Percentiles rank a stretch among this genome's conserved stretches.
phyloP scores from a whole-genome alignment of 2,888 invertebrate genomes.

The Onchidella celtica region DNA sequence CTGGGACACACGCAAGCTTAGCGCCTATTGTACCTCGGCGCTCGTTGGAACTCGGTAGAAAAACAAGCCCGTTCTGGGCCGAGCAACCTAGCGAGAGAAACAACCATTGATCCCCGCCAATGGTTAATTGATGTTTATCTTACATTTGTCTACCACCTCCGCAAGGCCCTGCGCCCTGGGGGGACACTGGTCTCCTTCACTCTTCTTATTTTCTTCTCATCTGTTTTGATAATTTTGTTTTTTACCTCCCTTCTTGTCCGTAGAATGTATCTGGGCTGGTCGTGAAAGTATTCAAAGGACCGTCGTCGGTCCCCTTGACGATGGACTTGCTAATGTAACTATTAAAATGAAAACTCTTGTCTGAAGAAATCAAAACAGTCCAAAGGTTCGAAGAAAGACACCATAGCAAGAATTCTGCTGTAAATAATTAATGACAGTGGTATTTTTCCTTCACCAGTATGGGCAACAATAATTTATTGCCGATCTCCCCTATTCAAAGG shows the following conservation, averaged over 20 bases:
- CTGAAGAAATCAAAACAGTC: no score
- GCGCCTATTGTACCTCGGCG: background rate
- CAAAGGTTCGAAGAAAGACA: no score
- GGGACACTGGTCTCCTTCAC: background rate
- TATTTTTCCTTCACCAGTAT: no score
- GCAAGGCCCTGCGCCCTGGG: background rate
- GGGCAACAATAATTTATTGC: no score
- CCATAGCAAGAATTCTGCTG: no score
- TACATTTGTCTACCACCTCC: constrained; percentile 9
- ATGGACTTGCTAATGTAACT: no score
- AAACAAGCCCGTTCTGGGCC: constrained; percentile 10
- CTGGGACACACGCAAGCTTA: background rate
- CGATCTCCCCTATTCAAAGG: no score
- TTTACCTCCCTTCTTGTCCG: background rate
- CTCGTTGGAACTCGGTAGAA: background rate
- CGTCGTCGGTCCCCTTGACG: no score
- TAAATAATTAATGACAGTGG: no score
- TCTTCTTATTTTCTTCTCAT: constrained; percentile 12
- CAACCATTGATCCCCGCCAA: background rate
- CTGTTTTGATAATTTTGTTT: constrained; percentile 1
- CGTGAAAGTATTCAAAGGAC: background rate
- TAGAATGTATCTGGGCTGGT: background rate
- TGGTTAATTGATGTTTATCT: constrained; percentile 31
- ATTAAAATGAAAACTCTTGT: no score
- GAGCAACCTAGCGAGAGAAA: background rate